Evolutionary conservation across 92 coral and sea anemone species (phyloP).

Genomic region (Desmophyllum pertusum): DNA sequence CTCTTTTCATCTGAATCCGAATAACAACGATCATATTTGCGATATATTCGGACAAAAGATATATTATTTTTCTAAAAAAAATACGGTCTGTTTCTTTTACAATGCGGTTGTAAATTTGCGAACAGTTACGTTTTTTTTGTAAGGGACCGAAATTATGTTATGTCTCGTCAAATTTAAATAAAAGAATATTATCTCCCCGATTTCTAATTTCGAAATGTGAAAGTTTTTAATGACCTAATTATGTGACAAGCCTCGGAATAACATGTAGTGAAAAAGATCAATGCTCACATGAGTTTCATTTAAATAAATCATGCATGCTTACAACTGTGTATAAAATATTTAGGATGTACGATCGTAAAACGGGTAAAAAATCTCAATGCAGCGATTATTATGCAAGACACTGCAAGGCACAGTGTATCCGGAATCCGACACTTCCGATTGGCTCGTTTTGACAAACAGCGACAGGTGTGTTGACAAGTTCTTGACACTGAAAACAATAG

Average conservation of each 20-base stretch:
- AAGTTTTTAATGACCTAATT: constrained; percentile 35
- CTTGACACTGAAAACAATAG: constrained; percentile 84
- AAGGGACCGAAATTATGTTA: background rate
- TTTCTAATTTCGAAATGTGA: constrained; percentile 15
- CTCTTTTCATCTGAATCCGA: background rate
- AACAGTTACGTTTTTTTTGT: constrained; percentile 13
- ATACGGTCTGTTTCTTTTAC: constrained; percentile 5
- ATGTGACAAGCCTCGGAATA: constrained; percentile 17
- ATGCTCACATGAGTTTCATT: constrained; percentile 56
- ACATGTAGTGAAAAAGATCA: constrained; percentile 51
- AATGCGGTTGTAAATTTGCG: background rate
- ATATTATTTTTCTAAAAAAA: background rate
- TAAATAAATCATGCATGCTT: constrained; percentile 58
- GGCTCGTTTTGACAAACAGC: constrained; percentile 71
- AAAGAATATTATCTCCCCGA: background rate
- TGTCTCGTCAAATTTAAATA: constrained; percentile 10
- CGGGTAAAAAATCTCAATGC: constrained; percentile 45
- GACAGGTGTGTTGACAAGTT: constrained; percentile 88
- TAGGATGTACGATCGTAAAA: constrained; percentile 62
- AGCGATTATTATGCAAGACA: constrained; percentile 39
- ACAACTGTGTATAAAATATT: constrained; percentile 65
- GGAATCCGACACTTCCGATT: constrained; percentile 72
- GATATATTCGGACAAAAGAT: background rate
- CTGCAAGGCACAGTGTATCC: constrained; percentile 58
- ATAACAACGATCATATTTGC: background rate